Base-by-base conservation (phyloP, 2,888 invertebrate species). In the Athalia circularis region DNA sequence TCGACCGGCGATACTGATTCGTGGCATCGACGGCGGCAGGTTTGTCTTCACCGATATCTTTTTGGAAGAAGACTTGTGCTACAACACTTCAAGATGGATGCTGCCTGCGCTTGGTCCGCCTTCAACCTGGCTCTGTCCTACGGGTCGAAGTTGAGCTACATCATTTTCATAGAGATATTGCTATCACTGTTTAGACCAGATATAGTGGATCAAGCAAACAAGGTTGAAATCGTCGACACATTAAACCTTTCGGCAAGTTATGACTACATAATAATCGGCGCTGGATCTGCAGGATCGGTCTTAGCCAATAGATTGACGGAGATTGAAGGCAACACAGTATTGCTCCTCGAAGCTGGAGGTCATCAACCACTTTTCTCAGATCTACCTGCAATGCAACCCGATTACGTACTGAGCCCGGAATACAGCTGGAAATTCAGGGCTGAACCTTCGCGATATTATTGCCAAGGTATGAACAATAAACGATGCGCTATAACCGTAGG, bases 211-310 rank as follows among this genome's bases (percentile, higher is more conserved):
- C 89, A 90, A 0, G 91, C 92, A 6, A 90, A 95, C 84, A 92
- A 95, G 9, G 92, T 95, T 0, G 90, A 90, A 59, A 93, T 94
- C 75, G 91, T 92, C 29, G 89, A 91, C 0, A 87, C 93, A 0
- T 90, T 91, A 8, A 88, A 93, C 3, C 86, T 96, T 5, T 90
- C 92, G 11, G 91, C 92, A 5, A 92, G 92, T 68, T 96, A 96
- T 85, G 96, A 97, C 88, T 96, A 96, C 85, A 92, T 96, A 5
- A 92, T 96, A 76, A 92, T 97, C 3, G 97, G 97, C 0, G 97
- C 93, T 0, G 97, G 97, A 0, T 95, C 96, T 1, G 96, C 96
- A 0, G 97, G 97, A 3, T 92, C 96, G 1, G 96, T 95, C 0
- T 81, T 97, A 77, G 97, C 97, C 0, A 94, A 94, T 82, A 92